Evolutionary conservation across 2,113 vertebrate genomes (phyloP).

Genomic region (Erpornis zantholeuca): DNA sequence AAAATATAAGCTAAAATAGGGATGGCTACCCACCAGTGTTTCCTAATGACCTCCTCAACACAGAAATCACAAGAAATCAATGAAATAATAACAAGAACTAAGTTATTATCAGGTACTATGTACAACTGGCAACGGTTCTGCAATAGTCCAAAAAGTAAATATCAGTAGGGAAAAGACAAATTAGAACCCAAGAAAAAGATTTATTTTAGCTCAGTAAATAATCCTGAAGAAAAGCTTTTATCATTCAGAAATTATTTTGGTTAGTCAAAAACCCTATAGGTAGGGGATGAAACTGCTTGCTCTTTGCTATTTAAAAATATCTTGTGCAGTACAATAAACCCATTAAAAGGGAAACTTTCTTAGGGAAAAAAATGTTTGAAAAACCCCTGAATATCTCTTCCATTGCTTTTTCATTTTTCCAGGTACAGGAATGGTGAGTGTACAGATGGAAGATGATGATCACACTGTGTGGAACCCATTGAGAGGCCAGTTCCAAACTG

Average conservation of each 20-base stretch:
- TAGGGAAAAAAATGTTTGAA: not conserved
- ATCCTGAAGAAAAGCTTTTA: not conserved
- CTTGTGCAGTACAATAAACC: not conserved
- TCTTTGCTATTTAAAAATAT: not conserved
- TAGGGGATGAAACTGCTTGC: not conserved
- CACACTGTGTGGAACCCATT: not conserved
- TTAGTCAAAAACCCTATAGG: not conserved
- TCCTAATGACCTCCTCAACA: not conserved
- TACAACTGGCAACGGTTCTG: not conserved
- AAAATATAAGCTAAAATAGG: not conserved
- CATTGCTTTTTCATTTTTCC: not conserved
- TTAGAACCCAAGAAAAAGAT: not conserved
- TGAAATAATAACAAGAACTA: not conserved
- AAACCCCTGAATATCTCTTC: not conserved
- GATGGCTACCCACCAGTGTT: not conserved
- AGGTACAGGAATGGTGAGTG: not conserved
- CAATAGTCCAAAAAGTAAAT: not conserved
- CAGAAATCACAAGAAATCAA: not conserved
- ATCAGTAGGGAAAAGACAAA: not conserved
- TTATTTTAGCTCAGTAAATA: not conserved
- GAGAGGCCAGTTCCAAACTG: not conserved
- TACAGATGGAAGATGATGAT: not conserved
- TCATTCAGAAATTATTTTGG: not conserved
- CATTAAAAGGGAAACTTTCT: not conserved
- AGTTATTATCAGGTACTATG: not conserved